phyloP scores from a whole-genome alignment of 2,113 vertebrate species.

The Austrofundulus limnaeus region DNA sequence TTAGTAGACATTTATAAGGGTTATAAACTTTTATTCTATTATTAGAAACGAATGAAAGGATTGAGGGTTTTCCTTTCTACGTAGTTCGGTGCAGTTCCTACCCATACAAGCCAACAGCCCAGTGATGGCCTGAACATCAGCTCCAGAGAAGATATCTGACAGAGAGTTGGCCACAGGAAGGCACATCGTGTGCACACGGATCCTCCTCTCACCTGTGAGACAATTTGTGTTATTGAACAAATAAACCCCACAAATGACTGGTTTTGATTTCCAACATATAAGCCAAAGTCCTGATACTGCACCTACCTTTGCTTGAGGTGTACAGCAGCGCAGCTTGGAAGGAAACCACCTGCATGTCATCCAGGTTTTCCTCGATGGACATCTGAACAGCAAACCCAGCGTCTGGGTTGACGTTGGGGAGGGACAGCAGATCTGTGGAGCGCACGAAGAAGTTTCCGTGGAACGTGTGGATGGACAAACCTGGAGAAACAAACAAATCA shows the following conservation, averaged over 20 bases:
- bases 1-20: too few species aligned
- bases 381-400: constrained; percentile 97
- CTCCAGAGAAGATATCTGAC: constrained; percentile 91
- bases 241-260: not conserved
- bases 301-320: constrained; percentile 95
- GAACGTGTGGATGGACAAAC: constrained; percentile 98
- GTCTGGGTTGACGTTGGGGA: constrained; percentile 95
- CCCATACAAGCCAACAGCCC: constrained; percentile 96
- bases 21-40: too few species aligned
- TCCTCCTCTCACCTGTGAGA: constrained; percentile 89
- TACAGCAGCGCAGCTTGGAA: constrained; percentile 97
- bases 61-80: not conserved
- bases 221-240: not conserved
- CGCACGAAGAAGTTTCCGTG: constrained; percentile 99
- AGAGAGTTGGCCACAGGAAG: constrained; percentile 91
- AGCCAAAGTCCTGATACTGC: not conserved
- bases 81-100: constrained; percentile 49
- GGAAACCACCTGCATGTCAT: constrained; percentile 90
- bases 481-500: constrained; percentile 61
- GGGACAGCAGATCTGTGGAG: constrained; percentile 92
- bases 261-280: not conserved
- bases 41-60: too few species aligned
- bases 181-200: constrained; percentile 96
- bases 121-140: constrained; percentile 92
- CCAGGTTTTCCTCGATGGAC: constrained; percentile 94